A percentile compares a stretch with the other conserved stretches of the same genome.
These are phyloP conservation scores for Eufriesea mexicana DNA, from an alignment of 1,140 invertebrate species.

Conservation along the genomic window DNA sequence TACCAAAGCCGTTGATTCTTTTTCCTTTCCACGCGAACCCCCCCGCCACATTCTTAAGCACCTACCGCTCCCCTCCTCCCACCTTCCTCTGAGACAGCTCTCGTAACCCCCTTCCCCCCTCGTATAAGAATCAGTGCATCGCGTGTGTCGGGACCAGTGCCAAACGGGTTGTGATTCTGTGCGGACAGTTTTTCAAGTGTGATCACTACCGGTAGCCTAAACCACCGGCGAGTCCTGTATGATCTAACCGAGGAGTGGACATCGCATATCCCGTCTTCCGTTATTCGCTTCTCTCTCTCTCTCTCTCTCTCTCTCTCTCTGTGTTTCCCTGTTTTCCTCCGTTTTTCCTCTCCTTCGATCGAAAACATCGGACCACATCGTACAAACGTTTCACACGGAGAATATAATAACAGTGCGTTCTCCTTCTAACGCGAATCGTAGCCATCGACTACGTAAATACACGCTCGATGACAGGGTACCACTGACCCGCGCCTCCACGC, in stretches of 20 bases:
- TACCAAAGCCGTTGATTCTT: slow-evolving; percentile 31
- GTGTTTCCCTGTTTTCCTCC: not conserved
- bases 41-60: slow-evolving; percentile 46
- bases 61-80: slow-evolving; percentile 12
- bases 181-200: slow-evolving; percentile 60
- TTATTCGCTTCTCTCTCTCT: not conserved
- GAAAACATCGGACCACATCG: not conserved
- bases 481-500: not conserved
- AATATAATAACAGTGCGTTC: not conserved
- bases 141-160: slow-evolving; percentile 76
- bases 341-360: not conserved
- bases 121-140: slow-evolving; percentile 79
- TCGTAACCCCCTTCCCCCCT: slow-evolving; percentile 62
- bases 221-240: slow-evolving; percentile 30
- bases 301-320: too few relatives aligned
- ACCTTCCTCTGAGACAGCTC: slow-evolving; percentile 37
- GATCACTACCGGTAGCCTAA: slow-evolving; percentile 21
- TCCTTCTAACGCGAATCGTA: not conserved
- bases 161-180: slow-evolving; percentile 74
- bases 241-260: not conserved
- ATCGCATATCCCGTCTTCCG: not conserved
- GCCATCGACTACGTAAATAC: not conserved
- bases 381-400: not conserved
- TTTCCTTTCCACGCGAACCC: slow-evolving; percentile 44
- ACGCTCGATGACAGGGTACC: slow-evolving; percentile 23